These are phyloP conservation scores for Plebejus argus DNA, from an alignment of 2,888 invertebrate genomes.

Conservation along the genomic window DNA sequence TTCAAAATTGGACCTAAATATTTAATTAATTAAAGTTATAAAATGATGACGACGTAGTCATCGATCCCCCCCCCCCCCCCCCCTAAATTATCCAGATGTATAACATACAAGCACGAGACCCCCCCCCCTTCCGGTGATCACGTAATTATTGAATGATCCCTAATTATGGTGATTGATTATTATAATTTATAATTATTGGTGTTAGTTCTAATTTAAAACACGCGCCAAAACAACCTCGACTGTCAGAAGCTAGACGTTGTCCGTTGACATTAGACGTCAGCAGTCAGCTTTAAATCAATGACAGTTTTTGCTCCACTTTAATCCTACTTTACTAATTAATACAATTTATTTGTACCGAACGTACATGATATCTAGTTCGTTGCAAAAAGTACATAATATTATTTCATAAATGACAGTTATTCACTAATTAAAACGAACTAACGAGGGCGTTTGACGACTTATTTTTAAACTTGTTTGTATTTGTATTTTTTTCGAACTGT, in stretches of 20 bases:
- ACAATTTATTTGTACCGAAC: background rate
- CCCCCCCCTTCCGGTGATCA: no score
- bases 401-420: slow-evolving; percentile 45
- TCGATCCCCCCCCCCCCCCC: no score
- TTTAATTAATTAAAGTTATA: no score
- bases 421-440: slow-evolving; percentile 44
- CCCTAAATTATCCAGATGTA: no score
- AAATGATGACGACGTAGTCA: no score
- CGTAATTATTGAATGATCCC: no score
- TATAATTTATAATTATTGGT: background rate
- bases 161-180: no score
- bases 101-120: no score
- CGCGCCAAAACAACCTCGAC: background rate
- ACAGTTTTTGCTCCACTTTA: background rate
- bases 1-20: no score
- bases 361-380: slow-evolving; percentile 11
- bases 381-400: slow-evolving; percentile 35
- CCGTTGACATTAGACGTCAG: background rate
- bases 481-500: slow-evolving; percentile 33
- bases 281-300: background rate
- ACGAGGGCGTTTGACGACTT: slow-evolving; percentile 39
- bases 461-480: slow-evolving; percentile 39
- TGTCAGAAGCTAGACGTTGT: background rate
- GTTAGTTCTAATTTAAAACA: background rate
- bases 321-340: slow-evolving; percentile 18